These are phyloP conservation scores for Dasysyrphus albostriatus DNA, from an alignment of 2,888 invertebrate species.

Conservation along the genomic window DNA sequence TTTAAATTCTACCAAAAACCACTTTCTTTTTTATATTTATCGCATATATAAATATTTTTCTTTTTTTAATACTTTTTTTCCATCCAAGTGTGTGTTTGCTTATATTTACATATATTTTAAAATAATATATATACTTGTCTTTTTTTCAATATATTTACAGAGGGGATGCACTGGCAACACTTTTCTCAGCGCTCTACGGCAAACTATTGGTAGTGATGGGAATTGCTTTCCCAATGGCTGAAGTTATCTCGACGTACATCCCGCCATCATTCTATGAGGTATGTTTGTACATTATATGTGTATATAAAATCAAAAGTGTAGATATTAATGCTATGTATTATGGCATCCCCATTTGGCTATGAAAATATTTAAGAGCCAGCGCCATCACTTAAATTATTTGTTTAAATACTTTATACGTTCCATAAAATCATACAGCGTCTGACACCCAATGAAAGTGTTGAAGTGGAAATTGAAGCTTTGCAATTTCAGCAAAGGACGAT, in stretches of 20 bases:
- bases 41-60: not conserved
- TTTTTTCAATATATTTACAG: slow-evolving; percentile 84
- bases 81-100: not conserved
- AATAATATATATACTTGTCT: not conserved
- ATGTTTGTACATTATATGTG: slow-evolving; percentile 77
- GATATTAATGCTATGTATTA: not conserved
- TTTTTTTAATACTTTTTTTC: not conserved
- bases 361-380: slow-evolving; percentile 51
- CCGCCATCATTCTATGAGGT: slow-evolving; percentile 97
- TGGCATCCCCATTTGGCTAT: not conserved
- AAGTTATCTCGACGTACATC: slow-evolving; percentile 97
- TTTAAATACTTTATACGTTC: slow-evolving; percentile 61
- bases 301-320: not conserved
- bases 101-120: slow-evolving; percentile 14
- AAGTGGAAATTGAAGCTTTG: slow-evolving; percentile 39
- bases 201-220: slow-evolving; percentile 97
- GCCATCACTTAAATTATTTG: slow-evolving; percentile 40
- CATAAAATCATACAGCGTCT: slow-evolving; percentile 42
- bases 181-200: slow-evolving; percentile 96
- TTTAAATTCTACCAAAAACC: not conserved
- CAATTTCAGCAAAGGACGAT: slow-evolving; percentile 16
- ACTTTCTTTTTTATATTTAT: not conserved
- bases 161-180: slow-evolving; percentile 93
- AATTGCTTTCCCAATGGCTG: slow-evolving; percentile 97
- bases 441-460: slow-evolving; percentile 41